Evolutionary conservation across 1,140 invertebrate genomes (phyloP).

Genomic region (Hycleus phaleratus): DNA sequence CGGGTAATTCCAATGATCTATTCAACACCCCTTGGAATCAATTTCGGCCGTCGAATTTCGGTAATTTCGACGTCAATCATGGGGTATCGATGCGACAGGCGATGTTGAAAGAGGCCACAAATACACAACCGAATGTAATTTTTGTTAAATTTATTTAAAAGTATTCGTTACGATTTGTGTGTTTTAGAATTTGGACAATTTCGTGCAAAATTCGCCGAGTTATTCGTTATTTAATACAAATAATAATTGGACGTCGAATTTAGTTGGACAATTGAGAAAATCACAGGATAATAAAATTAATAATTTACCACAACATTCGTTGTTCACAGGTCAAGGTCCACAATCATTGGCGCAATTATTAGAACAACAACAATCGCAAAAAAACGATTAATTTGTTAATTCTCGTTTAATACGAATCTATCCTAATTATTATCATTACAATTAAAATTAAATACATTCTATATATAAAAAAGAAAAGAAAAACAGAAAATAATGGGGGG

Average conservation of each 20-base stretch:
- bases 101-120: slow-evolving; percentile 35
- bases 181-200: slow-evolving; percentile 6
- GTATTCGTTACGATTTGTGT: background rate
- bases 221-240: slow-evolving; percentile 39
- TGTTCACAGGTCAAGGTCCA: slow-evolving; percentile 69
- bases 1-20: slow-evolving; percentile 13
- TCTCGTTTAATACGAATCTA: no score
- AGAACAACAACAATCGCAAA: slow-evolving; percentile 60
- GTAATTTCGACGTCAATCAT: slow-evolving; percentile 9
- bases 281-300: background rate
- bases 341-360: slow-evolving; percentile 71
- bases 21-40: slow-evolving; percentile 24
- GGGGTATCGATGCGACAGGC: slow-evolving; percentile 35
- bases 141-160: background rate
- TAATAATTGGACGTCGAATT: slow-evolving; percentile 32
- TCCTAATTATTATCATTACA: no score
- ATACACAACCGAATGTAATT: slow-evolving; percentile 3
- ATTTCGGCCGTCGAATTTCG: background rate
- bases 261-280: slow-evolving; percentile 28
- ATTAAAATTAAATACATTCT: no score
- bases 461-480: no score
- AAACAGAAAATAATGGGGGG: no score
- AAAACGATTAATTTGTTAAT: slow-evolving; percentile 1
- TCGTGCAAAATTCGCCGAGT: slow-evolving; percentile 19
- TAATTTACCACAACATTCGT: slow-evolving; percentile 50